Conservation (phyloP, 2,797 vertebrate genomes). For the Tapirus indicus region DNA sequence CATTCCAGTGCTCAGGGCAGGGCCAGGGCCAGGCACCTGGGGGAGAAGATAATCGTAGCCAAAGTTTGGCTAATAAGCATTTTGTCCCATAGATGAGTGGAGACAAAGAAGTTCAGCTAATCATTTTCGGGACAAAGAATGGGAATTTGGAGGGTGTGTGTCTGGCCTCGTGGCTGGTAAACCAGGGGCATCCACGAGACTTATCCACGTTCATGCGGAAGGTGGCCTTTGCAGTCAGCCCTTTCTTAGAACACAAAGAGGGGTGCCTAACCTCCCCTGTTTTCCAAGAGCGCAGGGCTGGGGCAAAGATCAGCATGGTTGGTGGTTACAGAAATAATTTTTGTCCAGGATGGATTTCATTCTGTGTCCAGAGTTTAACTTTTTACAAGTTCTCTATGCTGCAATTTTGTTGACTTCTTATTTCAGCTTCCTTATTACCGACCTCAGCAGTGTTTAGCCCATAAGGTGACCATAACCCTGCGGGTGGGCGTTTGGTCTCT, state of each 20-base stretch:
- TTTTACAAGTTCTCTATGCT: background rate
- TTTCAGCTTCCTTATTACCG: background rate
- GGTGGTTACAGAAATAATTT: background rate
- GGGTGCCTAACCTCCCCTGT: too few species aligned
- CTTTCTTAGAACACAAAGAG: background rate
- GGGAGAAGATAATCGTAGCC: background rate
- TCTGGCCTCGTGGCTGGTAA: rapidly evolving
- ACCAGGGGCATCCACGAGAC: background rate
- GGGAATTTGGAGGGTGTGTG: rapidly evolving
- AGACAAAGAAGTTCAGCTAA: too few species aligned
- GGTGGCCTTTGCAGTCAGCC: background rate
- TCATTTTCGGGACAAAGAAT: background rate
- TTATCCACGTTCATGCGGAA: rapidly evolving
- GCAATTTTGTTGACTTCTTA: rapidly evolving
- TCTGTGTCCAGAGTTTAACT: too few species aligned
- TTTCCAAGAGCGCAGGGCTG: background rate
- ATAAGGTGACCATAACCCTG: rapidly evolving
- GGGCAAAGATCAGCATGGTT: rapidly evolving
- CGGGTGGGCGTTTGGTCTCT: background rate
- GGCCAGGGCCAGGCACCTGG: background rate
- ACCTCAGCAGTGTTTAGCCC: rapidly evolving
- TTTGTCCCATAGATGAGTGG: too few species aligned
- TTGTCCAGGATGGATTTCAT: background rate
- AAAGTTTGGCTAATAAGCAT: too few species aligned
- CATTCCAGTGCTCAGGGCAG: background rate